Evolutionary conservation across 2,113 vertebrate species (phyloP).

Genomic region (Amphilophus citrinellus): DNA sequence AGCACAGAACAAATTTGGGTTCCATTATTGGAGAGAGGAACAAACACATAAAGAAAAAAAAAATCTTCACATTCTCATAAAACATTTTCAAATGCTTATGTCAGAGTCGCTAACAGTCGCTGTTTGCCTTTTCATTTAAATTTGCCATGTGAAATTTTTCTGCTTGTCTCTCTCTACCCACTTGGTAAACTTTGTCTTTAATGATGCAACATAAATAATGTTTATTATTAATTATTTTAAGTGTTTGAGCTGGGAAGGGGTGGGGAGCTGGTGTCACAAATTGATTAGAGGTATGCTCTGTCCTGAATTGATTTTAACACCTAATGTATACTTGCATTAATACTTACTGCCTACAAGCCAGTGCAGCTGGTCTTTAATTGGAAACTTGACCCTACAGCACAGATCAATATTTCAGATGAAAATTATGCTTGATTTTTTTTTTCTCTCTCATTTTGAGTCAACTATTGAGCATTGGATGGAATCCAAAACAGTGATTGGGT

Average conservation of each 20-base stretch:
- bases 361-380: constrained; percentile 4
- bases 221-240: background rate
- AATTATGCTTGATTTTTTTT: background rate
- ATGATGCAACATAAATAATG: background rate
- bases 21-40: too few species aligned
- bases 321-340: constrained; percentile 14
- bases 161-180: background rate
- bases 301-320: constrained; percentile 12
- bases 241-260: too few species aligned
- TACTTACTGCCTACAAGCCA: constrained; percentile 32
- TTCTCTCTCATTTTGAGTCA: background rate
- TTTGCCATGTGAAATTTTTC: background rate
- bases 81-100: background rate
- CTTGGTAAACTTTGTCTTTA: background rate
- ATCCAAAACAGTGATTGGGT: background rate
- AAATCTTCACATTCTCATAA: accelerated
- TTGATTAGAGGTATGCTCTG: background rate
- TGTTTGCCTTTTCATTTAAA: background rate
- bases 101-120: too few species aligned
- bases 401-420: constrained; percentile 55
- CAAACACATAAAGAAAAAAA: background rate
- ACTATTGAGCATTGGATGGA: background rate
- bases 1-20: too few species aligned
- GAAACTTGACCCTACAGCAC: constrained; percentile 27
- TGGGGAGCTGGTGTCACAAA: background rate